phyloP scores from a whole-genome alignment of 37 sponge, comb jelly and placozoan genomes.

The Geodia barretti region DNA sequence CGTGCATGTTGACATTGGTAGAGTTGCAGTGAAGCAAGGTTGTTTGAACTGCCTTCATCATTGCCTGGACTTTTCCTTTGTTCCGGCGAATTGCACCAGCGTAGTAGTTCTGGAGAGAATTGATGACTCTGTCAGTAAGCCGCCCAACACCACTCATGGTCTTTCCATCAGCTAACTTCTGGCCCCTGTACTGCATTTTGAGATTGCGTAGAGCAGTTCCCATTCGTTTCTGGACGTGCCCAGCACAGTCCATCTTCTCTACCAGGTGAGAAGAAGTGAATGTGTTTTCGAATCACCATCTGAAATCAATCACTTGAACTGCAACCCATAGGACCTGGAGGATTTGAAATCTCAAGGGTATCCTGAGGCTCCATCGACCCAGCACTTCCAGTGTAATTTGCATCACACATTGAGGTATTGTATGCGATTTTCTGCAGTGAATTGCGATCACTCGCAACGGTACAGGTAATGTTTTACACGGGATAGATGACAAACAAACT shows the following conservation, averaged over 20 bases:
- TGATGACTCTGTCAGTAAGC: constrained; percentile 12
- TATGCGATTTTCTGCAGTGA: no score
- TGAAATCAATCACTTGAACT: constrained; percentile 3
- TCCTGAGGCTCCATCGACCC: constrained; percentile 21
- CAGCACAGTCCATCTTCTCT: constrained; percentile 28
- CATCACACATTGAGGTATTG: no score
- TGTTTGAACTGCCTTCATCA: constrained; percentile 31
- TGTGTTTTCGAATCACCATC: constrained; percentile 34
- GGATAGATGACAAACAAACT: constrained; percentile 38
- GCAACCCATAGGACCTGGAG: background rate
- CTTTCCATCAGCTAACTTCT: constrained; percentile 22
- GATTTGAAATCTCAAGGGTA: background rate
- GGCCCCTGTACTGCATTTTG: constrained; percentile 8
- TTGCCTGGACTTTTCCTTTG: constrained; percentile 11
- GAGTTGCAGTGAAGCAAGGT: constrained; percentile 19
- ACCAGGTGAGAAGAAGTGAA: background rate
- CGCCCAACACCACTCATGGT: constrained; percentile 37
- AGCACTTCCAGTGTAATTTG: background rate
- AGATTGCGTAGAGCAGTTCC: constrained; percentile 24
- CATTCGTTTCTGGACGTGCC: constrained; percentile 39
- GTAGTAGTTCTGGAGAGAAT: constrained; percentile 46
- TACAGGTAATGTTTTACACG: constrained; percentile 8
- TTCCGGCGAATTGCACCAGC: constrained; percentile 28
- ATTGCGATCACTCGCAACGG: no score
- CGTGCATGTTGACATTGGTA: constrained; percentile 8